Evolutionary conservation across 2,797 vertebrate species (phyloP).

Genomic region (Pampus argenteus): DNA sequence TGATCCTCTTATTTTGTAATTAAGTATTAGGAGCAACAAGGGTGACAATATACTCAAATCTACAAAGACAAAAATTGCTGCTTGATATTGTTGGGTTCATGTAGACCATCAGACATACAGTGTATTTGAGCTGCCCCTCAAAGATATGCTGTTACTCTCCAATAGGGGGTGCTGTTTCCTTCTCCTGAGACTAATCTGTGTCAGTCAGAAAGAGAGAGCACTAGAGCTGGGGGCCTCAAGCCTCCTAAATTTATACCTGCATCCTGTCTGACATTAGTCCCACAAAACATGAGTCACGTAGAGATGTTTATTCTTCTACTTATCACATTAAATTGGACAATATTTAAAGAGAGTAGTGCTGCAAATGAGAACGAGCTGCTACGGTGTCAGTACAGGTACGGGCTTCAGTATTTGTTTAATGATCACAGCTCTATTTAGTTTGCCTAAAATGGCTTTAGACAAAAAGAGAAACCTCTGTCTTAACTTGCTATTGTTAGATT

Average conservation of each 20-base stretch:
- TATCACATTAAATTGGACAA: slow-evolving; percentile 65
- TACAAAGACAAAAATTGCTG: neutral
- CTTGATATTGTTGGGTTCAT: neutral
- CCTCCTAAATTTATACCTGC: slow-evolving; percentile 33
- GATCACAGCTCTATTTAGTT: slow-evolving; percentile 48
- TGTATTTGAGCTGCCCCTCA: neutral
- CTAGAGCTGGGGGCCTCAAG: neutral
- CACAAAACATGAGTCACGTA: slow-evolving; percentile 57
- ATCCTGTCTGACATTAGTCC: slow-evolving; percentile 35
- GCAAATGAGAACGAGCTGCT: slow-evolving; percentile 52
- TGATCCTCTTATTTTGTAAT: slow-evolving; percentile 54
- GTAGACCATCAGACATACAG: neutral
- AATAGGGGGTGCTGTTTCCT: slow-evolving; percentile 80
- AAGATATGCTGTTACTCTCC: slow-evolving; percentile 48
- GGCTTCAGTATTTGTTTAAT: slow-evolving; percentile 48
- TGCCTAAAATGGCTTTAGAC: slow-evolving; percentile 32
- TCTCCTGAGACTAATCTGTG: slow-evolving; percentile 19
- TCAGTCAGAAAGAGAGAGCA: neutral
- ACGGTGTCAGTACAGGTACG: slow-evolving; percentile 26
- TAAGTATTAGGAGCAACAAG: slow-evolving; percentile 32
- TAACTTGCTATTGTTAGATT: slow-evolving; percentile 13
- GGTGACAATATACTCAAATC: neutral
- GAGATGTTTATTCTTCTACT: slow-evolving; percentile 58
- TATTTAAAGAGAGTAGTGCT: slow-evolving; percentile 44
- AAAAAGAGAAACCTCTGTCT: slow-evolving; percentile 31